phyloP scores from a whole-genome alignment of 92 coral and sea anemone genomes.

The Palythoa grandis region DNA sequence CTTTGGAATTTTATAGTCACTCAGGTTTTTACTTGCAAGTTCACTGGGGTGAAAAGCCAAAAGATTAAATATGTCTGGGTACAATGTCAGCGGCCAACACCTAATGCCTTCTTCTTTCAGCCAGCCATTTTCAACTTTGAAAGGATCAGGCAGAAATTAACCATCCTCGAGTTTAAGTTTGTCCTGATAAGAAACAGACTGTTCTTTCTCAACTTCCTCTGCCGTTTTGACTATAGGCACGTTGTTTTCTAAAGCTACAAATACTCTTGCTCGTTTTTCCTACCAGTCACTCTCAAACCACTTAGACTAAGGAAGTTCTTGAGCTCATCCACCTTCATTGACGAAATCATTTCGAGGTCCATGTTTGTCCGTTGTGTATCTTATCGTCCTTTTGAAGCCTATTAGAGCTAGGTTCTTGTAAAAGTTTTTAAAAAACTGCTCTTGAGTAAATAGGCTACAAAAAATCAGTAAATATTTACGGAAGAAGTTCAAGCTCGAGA shows the following conservation, averaged over 20 bases:
- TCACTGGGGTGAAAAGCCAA: conserved; percentile 55
- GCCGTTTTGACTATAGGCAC: conserved; percentile 55
- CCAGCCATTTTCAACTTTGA: conserved; percentile 47
- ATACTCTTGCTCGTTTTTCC: conserved; percentile 61
- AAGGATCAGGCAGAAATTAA: conserved; percentile 47
- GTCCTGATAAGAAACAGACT: conserved; percentile 41
- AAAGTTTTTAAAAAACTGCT: background rate
- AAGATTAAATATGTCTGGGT: conserved; percentile 42
- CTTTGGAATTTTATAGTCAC: conserved; percentile 52
- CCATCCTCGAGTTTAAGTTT: conserved; percentile 41
- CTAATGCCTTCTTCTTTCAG: conserved; percentile 43
- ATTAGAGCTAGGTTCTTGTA: conserved; percentile 41
- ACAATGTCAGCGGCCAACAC: conserved; percentile 50
- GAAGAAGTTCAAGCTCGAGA: too few relatives aligned
- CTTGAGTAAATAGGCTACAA: too few relatives aligned
- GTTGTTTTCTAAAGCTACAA: conserved; percentile 50
- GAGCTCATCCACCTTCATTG: conserved; percentile 54
- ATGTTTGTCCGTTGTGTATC: conserved; percentile 25
- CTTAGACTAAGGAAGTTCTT: conserved; percentile 47
- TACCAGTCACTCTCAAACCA: conserved; percentile 49
- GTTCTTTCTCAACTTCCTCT: conserved; percentile 51
- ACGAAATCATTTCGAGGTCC: conserved; percentile 47
- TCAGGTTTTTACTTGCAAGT: conserved; percentile 55
- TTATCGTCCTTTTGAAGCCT: conserved; percentile 27
- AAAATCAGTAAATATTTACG: too few relatives aligned